A percentile compares a stretch with the other conserved stretches of the same genome.
phyloP scores from a whole-genome alignment of 1,140 invertebrate species.

The Aphaenogaster rudis region DNA sequence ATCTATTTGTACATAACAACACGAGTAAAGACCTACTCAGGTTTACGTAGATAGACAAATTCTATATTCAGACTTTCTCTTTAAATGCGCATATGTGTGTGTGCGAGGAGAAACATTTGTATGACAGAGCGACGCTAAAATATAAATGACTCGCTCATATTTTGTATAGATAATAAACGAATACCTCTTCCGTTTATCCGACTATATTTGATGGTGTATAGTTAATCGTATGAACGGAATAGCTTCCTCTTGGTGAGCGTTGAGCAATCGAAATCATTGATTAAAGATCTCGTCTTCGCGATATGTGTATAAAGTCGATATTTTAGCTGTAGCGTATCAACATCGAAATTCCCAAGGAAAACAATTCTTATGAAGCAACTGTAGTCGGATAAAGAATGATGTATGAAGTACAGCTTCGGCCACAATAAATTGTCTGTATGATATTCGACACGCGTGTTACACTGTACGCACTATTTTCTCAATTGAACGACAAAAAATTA shows the following conservation, averaged over 20 bases:
- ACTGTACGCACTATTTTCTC: constrained; percentile 48
- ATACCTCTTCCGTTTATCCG: constrained; percentile 47
- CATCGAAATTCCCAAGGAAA: constrained; percentile 14
- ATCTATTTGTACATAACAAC: constrained; percentile 56
- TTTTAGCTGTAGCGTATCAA: constrained; percentile 16
- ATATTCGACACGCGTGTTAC: constrained; percentile 12
- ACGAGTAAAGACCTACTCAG: constrained; percentile 26
- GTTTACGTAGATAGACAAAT: constrained; percentile 42
- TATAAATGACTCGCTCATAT: constrained; percentile 20
- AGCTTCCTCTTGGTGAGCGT: not conserved
- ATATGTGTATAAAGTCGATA: constrained; percentile 16
- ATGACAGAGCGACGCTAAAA: not conserved
- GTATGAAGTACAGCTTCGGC: not conserved
- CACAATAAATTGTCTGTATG: constrained; percentile 36
- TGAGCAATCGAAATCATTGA: not conserved
- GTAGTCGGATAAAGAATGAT: constrained; percentile 27
- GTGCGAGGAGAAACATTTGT: not conserved
- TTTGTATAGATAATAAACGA: constrained; percentile 52
- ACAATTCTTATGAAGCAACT: constrained; percentile 6
- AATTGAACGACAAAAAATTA: constrained; percentile 38
- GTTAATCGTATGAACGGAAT: not conserved
- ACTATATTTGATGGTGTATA: constrained; percentile 23
- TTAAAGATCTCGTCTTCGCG: not conserved
- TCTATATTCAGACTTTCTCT: constrained; percentile 32
- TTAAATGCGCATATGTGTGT: not conserved